Base-by-base conservation (phyloP, 2,888 invertebrate genomes). In the Eupsilia transversa region DNA sequence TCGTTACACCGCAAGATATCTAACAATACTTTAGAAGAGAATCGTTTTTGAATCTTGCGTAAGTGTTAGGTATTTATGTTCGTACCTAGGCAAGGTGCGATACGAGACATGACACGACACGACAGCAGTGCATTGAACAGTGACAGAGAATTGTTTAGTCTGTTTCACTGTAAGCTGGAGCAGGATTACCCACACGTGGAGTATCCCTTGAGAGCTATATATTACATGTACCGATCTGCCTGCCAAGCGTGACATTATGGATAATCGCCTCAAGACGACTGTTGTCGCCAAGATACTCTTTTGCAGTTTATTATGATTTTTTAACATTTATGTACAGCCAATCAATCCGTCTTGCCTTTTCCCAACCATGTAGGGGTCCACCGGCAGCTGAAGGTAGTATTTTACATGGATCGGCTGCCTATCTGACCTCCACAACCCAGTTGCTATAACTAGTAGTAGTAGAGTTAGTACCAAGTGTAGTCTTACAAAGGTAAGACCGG, bases 181-280 rank as follows among this genome's bases (percentile, higher is more conserved):
- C 43, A 35, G 59, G 46, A 52, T 59, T 67, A 77, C 10, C 23
- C 7, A 17, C 61, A n/a, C 2, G 23, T 20, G 41, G 41, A 23
- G 63, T 4, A 23, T 38, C 46, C 23, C 64, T n/a, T 65, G 38
- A n/a, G 69, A 43, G 35, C 52, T 52, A 66, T n/a, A 74, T 60
- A 43, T 52, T 30, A 52, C 30, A 20, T 30, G 59, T 75, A 70
- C 59, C 59, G 69, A 78, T 54, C 69, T 5, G 49, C 49, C 49
- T 56, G 68, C 23, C 59, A 38, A 33, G n/a, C 30, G 43, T 17
- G 70, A 43, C 60, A 78, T 60, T 78, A 70, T 35, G 46, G n/a
- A 30, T 23, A 27, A 46, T 27, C 35, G 30, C 23, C n/a, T 23
- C 10, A 4, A 52, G 4, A 35, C 43, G 52, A 27, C 30, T 30